Evolutionary conservation across 2,888 invertebrate species (phyloP), one percentile per base, ranked within the genome.

Genomic region (Linnaemya tessellans): DNA sequence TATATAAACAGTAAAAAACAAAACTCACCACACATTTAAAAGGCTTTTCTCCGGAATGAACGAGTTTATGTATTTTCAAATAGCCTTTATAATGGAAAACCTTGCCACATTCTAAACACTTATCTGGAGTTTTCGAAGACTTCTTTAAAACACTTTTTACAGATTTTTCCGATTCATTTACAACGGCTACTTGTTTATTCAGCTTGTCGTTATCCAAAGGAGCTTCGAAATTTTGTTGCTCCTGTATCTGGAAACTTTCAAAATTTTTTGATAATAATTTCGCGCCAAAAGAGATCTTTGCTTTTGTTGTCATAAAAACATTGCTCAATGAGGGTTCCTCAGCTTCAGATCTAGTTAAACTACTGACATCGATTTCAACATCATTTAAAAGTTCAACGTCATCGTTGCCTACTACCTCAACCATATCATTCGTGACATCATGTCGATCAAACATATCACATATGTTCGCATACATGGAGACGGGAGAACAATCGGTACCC

Each of bases 21-120:
- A 18, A 49, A 83, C 87, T 84, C 46, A 90, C 90, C 80, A 89
- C 87, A 68, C 91, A 91, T 80, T 89, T 87, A 81, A 88, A 91
- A 10, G 90, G 89, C 74, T 88, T 90, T 73, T 91, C 90, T 13
- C 90, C 90, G 0, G 89, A 89, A 85, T 91, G 91, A 3, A 88
- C 88, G 25, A 90, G 87, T 77, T 88, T 87, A 80, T 91, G 91
- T 10, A 89, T 86, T 79, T 90, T 90, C 62, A 91, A 86, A 84
- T 90, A 91, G 8, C 90, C 89, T 38, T 88, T 87, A 46, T 90
- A 90, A 46, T 87, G 86, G 75, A 90, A 91, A 30, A 85, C 84
- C 77, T 90, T 91, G 0, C 89, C 90, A 80, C 91, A 90, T 51
- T 89, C 89, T 25, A 84, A 85, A 60, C 91, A 90, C 38, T 90